Evolutionary conservation across 2,113 vertebrate genomes (phyloP).

Genomic region (Rafetus swinhoei): DNA sequence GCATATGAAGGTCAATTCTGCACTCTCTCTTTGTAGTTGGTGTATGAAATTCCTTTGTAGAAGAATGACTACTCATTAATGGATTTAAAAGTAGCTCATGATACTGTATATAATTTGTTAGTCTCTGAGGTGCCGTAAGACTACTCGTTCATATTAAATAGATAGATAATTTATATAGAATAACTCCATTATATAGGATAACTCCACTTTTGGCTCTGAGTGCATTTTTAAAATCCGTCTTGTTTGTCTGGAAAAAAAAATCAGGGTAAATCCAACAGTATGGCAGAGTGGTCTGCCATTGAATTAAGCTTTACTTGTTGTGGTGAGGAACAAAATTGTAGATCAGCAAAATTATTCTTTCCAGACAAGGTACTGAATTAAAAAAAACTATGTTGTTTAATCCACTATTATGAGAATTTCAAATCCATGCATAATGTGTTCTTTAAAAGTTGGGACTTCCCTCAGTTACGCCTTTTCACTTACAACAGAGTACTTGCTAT

Average conservation of each 20-base stretch:
- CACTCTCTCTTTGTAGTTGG: too few species aligned
- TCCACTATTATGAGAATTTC: neutral
- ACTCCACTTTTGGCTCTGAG: neutral
- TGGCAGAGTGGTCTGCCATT: neutral
- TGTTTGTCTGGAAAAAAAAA: neutral
- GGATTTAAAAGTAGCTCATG: too few species aligned
- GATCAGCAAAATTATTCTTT: neutral
- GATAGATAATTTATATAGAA: neutral
- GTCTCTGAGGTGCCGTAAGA: too few species aligned
- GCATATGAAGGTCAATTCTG: too few species aligned
- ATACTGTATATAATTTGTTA: too few species aligned
- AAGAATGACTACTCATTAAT: too few species aligned
- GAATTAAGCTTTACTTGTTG: neutral
- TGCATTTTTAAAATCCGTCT: neutral
- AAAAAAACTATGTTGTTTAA: neutral
- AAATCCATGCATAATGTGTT: fast-evolving
- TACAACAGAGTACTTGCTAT: neutral
- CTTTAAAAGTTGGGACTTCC: neutral
- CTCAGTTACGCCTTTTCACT: neutral
- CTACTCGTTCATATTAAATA: neutral
- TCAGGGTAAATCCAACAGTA: neutral
- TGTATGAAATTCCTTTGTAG: too few species aligned
- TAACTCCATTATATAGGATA: neutral
- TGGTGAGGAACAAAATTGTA: neutral
- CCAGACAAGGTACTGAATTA: neutral